A percentile compares a stretch with the other conserved stretches of the same genome.
Conservation (phyloP, 2,113 vertebrate genomes). For the Tricholaema leucomelas region DNA sequence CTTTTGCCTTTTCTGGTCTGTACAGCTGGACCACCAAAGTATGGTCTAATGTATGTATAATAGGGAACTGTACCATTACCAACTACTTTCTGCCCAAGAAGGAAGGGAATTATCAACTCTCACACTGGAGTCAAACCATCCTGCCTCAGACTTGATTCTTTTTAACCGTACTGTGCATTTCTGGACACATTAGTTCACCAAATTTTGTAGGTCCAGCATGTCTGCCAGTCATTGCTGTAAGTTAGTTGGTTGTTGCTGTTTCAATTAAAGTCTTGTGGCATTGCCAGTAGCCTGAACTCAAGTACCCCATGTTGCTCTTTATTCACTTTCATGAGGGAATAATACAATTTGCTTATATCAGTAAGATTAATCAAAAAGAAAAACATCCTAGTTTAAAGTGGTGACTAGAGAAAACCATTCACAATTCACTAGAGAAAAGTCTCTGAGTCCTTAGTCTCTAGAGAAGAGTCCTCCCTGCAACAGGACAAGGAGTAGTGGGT, state of each 20-base stretch:
- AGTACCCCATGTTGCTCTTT: background rate
- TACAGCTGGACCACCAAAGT: background rate
- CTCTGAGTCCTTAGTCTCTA: no score
- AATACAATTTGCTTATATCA: background rate
- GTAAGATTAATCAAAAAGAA: background rate
- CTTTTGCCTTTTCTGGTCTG: background rate
- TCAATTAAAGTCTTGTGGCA: background rate
- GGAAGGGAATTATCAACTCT: background rate
- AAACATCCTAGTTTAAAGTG: background rate
- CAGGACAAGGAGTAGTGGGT: no score
- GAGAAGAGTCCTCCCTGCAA: no score
- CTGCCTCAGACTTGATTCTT: background rate
- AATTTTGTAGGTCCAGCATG: background rate
- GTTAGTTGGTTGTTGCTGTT: background rate
- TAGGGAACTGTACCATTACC: background rate
- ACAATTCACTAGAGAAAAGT: no score
- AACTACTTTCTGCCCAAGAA: background rate
- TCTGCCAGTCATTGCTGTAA: background rate
- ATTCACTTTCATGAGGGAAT: background rate
- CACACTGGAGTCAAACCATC: background rate
- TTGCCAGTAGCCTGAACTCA: background rate
- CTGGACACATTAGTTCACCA: background rate
- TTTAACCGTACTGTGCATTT: background rate
- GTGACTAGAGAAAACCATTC: no score
- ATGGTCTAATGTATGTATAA: background rate